Evolutionary conservation across 2,797 vertebrate genomes (phyloP).

Genomic region (Diceros bicornis): DNA sequence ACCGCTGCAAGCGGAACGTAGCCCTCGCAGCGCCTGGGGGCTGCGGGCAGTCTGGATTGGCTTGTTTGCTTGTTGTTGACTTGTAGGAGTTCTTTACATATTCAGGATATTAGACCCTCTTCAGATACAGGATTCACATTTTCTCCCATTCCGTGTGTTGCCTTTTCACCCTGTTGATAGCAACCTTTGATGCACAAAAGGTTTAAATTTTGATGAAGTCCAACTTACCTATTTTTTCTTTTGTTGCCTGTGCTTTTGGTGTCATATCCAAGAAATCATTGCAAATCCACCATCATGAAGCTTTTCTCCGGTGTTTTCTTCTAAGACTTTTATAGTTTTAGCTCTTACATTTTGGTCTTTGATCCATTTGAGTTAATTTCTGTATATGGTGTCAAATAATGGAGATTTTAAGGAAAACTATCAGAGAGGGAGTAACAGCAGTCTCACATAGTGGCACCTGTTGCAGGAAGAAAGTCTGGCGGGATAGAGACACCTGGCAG

Average conservation of each 20-base stretch:
- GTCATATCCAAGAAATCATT: not conserved
- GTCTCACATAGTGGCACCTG: not conserved
- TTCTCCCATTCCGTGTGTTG: rapidly evolving
- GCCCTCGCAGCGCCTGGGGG: too few species aligned
- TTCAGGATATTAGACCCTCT: too few species aligned
- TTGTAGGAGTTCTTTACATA: not conserved
- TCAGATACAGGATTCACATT: rapidly evolving
- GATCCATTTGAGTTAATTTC: not conserved
- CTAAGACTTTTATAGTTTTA: not conserved
- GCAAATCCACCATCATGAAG: not conserved
- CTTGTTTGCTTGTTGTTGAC: not conserved
- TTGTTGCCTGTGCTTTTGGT: not conserved
- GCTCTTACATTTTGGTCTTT: too few species aligned
- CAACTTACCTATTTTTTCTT: not conserved
- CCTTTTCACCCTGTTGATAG: not conserved
- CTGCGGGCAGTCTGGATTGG: too few species aligned
- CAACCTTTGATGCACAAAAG: not conserved
- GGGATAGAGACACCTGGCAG: too few species aligned
- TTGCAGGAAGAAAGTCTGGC: not conserved
- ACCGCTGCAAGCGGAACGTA: too few species aligned
- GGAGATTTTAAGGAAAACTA: not conserved
- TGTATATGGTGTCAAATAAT: not conserved
- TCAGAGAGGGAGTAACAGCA: too few species aligned
- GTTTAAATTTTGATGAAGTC: not conserved
- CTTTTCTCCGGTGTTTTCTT: not conserved